Evolutionary conservation across 30 jellyfish, hydroid and myxozoan species (phyloP), one percentile per base, ranked within the genome.

Genomic region (Aurelia coerulea): DNA sequence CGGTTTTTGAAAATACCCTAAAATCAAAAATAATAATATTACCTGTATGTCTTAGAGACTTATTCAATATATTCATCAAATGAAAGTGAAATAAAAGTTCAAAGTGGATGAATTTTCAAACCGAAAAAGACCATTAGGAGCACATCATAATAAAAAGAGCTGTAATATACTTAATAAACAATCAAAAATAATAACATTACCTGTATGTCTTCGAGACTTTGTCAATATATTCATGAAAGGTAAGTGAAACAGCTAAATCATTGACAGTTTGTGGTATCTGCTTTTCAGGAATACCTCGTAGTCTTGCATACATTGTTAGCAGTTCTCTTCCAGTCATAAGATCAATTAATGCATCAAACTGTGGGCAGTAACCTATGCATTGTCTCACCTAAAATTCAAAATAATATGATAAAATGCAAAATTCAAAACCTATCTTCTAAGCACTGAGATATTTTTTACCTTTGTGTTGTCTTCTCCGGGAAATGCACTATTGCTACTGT

Each of bases 361-460:
- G 99, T 31, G 99, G 99, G 46, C 99, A 95, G 79, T 95, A 95
- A 11, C 99, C 99, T 15, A 95, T 80, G 67, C 84, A 52, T 65
- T 90, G 97, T 2, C 99, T 95, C 51, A 93, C 96, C 97, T 93
- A 63, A 35, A 67, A 51, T 9, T 14, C 60, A 0, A 10, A 23
- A 31, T 41, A 11, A 52, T n/a, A 16, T 12, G 17, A 15, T 18
- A n/a, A n/a, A n/a, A n/a, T n/a, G n/a, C n/a, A n/a, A n/a, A n/a
- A n/a, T n/a, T n/a, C n/a, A n/a, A n/a, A n/a, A n/a, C n/a, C n/a
- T n/a, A n/a, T n/a, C n/a, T n/a, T n/a, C n/a, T n/a, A n/a, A n/a
- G n/a, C n/a, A n/a, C n/a, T n/a, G n/a, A n/a, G n/a, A n/a, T n/a
- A n/a, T n/a, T n/a, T n/a, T n/a, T n/a, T n/a, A n/a, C n/a, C n/a